Evolutionary conservation across 2,797 vertebrate species (phyloP).

Genomic region (Gorsachius magnificus): DNA sequence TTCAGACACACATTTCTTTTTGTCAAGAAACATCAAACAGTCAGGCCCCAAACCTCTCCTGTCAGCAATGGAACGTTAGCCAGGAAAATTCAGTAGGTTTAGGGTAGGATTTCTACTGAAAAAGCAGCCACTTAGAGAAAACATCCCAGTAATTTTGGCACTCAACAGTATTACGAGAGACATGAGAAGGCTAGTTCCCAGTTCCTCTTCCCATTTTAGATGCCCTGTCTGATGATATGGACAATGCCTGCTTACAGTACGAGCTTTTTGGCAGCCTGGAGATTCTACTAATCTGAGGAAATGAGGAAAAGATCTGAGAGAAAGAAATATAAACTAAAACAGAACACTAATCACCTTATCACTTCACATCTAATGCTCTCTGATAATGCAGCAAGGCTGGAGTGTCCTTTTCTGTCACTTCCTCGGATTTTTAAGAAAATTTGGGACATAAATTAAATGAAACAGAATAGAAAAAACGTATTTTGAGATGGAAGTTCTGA

Average conservation of each 20-base stretch:
- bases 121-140: background rate
- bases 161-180: background rate
- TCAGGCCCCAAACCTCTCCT: background rate
- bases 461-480: background rate
- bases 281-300: background rate
- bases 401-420: background rate
- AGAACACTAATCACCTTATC: background rate
- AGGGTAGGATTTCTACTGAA: background rate
- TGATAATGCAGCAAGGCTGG: background rate
- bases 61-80: background rate
- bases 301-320: background rate
- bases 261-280: background rate
- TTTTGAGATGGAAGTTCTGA: background rate
- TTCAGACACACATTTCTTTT: background rate
- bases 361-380: background rate
- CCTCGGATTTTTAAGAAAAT: background rate
- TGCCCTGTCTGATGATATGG: background rate
- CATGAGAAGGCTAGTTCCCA: background rate
- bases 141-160: background rate
- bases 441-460: background rate
- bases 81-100: background rate
- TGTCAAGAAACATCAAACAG: background rate
- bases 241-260: background rate
- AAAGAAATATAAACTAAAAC: background rate
- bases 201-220: background rate